Evolutionary conservation across 1,140 invertebrate genomes (phyloP), one percentile per base, ranked within the genome.

Genomic region (Trichonephila inaurata): DNA sequence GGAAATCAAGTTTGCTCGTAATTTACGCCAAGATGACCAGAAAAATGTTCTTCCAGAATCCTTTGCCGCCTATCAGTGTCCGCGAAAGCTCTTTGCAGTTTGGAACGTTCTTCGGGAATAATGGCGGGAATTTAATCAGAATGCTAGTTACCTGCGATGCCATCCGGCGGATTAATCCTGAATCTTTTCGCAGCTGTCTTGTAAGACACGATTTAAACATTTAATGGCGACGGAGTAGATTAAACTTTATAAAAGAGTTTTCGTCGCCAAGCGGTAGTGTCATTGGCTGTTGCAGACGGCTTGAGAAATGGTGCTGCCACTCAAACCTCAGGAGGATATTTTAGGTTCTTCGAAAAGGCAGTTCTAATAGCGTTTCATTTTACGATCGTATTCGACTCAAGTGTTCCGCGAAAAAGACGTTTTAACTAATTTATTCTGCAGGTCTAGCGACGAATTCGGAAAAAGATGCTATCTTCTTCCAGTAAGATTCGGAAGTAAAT

Each of bases 1-100:
- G 82, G 82, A 51, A 83, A 83, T 83, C 82, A 83, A 83, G 82
- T 83, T 83, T 83, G 21, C 82, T 28, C 82, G 82, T 83, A 83
- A 83, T 83, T 83, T 83, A 83, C 82, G 82, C 51, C 51, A 19
- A 40, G 51, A 83, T 83, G 82, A 60, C 82, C 82, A 83, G 82
- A 83, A 83, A 83, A 83, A 83, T 83, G 82, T 83, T 83, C 82
- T 51, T 51, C 14, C 19, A 10, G 82, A 60, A 83, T 33, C 33
- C 72, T 28, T 40, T 77, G 33, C 28, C 72, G 14, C 72, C 16
- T 28, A 24, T 40, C 28, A 33, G 24, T 14, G 82, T 58, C 19
- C 82, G 51, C 8, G 19, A 51, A 51, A 51, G 51, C 51, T 51
- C 51, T 51, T 51, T 51, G 51, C 82, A 51, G 44, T 60, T 28